These are phyloP conservation scores for Danio tinwini DNA, from an alignment of 2,797 vertebrate species.

Conservation along the genomic window DNA sequence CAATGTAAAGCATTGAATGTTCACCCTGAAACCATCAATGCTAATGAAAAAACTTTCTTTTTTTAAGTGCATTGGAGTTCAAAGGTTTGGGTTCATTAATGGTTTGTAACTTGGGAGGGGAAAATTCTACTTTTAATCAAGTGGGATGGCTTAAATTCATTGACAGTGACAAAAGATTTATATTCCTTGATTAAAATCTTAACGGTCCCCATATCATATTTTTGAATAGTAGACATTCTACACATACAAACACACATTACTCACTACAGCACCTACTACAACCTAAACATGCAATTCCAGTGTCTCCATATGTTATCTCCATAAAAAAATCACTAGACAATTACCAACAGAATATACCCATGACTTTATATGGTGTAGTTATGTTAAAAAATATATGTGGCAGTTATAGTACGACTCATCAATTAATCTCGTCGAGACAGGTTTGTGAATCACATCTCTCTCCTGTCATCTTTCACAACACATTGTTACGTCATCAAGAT, in stretches of 20 bases:
- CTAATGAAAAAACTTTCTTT: no score
- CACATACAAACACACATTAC: not conserved
- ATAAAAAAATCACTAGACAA: not conserved
- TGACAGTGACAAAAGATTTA: no score
- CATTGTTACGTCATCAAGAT: slow-evolving; percentile 56
- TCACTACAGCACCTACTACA: not conserved
- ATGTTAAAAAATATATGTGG: not conserved
- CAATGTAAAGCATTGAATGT: no score
- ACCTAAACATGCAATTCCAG: not conserved
- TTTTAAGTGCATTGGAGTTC: no score
- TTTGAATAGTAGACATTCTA: not conserved
- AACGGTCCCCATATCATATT: not conserved
- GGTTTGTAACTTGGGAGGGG: no score
- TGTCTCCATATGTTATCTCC: not conserved
- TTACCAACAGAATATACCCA: not conserved
- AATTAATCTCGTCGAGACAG: slow-evolving; percentile 42
- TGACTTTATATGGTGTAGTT: slow-evolving; percentile 27
- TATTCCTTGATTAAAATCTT: no score
- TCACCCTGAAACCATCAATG: no score
- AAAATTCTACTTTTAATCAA: no score
- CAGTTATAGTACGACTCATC: slow-evolving; percentile 10
- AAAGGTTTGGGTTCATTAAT: no score
- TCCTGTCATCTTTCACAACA: slow-evolving; percentile 49
- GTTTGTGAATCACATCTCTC: slow-evolving; percentile 62
- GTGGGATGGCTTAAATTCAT: no score